A percentile compares a stretch with the other conserved stretches of the same genome.
These are phyloP conservation scores for Oncopeltus fasciatus DNA, from an alignment of 1,140 invertebrate genomes.

Conservation along the genomic window DNA sequence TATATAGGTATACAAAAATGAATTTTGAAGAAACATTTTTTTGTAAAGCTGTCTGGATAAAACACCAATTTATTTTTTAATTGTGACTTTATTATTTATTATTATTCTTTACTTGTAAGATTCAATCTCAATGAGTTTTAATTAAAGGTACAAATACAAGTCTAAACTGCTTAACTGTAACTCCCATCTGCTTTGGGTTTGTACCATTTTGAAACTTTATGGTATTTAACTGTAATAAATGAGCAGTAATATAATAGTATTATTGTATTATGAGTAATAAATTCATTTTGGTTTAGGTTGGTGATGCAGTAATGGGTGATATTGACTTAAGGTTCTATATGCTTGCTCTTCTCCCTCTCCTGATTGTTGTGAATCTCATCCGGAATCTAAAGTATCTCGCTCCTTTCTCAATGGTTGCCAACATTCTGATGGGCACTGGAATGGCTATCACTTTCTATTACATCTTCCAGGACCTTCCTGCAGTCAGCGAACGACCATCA, in stretches of 20 bases:
- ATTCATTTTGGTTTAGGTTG: slow-evolving; percentile 34
- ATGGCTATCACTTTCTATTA: slow-evolving; percentile 76
- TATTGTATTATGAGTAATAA: background rate
- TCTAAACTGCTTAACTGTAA: too few relatives aligned
- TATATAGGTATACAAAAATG: too few relatives aligned
- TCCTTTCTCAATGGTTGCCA: slow-evolving; percentile 77
- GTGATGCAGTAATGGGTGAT: slow-evolving; percentile 37
- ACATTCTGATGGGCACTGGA: slow-evolving; percentile 55
- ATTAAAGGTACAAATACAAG: too few relatives aligned
- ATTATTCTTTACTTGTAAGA: too few relatives aligned
- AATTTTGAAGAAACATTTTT: too few relatives aligned
- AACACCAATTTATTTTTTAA: background rate
- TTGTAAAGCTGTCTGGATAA: too few relatives aligned
- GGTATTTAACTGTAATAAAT: too few relatives aligned
- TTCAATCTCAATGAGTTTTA: too few relatives aligned
- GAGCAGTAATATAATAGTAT: background rate
- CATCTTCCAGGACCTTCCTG: slow-evolving; percentile 37
- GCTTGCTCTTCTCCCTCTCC: slow-evolving; percentile 49
- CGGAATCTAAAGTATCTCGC: slow-evolving; percentile 72
- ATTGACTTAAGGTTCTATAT: slow-evolving; percentile 54
- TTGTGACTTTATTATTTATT: too few relatives aligned
- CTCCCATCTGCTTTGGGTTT: too few relatives aligned
- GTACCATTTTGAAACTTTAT: too few relatives aligned
- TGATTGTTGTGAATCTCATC: slow-evolving; percentile 62
- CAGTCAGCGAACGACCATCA: slow-evolving; percentile 35